phyloP scores from a whole-genome alignment of 2,888 invertebrate genomes.

The Timandra comae region DNA sequence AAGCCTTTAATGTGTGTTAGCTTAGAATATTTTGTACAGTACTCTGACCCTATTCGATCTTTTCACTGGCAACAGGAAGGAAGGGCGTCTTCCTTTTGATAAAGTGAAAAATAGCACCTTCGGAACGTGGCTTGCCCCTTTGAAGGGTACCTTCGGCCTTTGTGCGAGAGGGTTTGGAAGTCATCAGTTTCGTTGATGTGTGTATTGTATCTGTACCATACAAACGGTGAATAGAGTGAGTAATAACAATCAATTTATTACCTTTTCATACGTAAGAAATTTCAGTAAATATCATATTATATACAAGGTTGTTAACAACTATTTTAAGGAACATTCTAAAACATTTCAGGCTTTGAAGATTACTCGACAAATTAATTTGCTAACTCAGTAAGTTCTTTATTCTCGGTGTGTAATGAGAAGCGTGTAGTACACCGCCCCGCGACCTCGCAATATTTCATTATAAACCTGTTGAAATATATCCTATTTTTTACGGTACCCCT shows the following conservation, averaged over 20 bases:
- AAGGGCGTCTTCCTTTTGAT: constrained; percentile 64
- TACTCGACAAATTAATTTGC: no score
- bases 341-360: no score
- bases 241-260: no score
- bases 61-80: constrained; percentile 59
- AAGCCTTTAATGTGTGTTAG: not conserved
- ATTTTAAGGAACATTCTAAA: no score
- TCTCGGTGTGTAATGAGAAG: not conserved
- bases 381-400: no score
- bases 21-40: constrained; percentile 35
- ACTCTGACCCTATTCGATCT: constrained; percentile 56
- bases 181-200: constrained; percentile 25
- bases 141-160: constrained; percentile 31
- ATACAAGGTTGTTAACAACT: no score
- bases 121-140: constrained; percentile 51
- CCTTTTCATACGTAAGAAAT: no score
- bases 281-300: no score
- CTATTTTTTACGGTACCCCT: constrained; percentile 32
- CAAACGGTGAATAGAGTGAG: not conserved
- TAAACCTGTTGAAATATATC: constrained; percentile 35
- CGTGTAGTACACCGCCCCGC: not conserved
- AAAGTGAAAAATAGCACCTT: constrained; percentile 67
- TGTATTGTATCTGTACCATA: constrained; percentile 8
- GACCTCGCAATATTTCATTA: constrained; percentile 10
- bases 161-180: constrained; percentile 31